phyloP scores from a whole-genome alignment of 2,888 invertebrate species.

The Drosophila lutescens region DNA sequence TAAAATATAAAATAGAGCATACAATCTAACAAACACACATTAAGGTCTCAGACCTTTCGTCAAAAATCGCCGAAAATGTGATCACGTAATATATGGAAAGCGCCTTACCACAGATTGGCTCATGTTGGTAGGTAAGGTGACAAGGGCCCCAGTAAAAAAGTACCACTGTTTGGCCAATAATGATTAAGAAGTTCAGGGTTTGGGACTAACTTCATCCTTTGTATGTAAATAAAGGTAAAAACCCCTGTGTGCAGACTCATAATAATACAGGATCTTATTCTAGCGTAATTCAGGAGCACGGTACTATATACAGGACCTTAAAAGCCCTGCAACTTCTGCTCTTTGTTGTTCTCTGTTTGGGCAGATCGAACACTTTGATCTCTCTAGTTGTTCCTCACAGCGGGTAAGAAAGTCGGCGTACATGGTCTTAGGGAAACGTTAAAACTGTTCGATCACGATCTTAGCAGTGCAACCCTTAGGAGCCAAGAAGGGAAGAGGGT shows the following conservation, averaged over 20 bases:
- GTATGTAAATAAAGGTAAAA: neutral
- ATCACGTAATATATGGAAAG: no score
- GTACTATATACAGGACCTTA: neutral
- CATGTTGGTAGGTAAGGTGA: no score
- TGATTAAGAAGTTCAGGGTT: neutral
- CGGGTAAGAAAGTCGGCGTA: slow-evolving; percentile 58
- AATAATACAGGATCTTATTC: neutral
- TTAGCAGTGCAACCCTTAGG: slow-evolving; percentile 14
- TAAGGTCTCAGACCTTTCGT: no score
- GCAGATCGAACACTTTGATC: slow-evolving; percentile 60
- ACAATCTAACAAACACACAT: no score
- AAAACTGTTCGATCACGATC: slow-evolving; percentile 8
- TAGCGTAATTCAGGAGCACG: neutral
- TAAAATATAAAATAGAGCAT: no score
- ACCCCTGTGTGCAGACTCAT: neutral
- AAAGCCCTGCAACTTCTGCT: neutral
- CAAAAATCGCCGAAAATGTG: no score
- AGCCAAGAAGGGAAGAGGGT: neutral
- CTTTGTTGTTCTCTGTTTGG: slow-evolving; percentile 20
- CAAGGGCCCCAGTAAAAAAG: neutral
- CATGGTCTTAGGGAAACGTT: slow-evolving; percentile 28
- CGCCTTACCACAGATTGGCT: no score
- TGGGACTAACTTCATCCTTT: neutral
- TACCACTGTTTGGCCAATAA: slow-evolving; percentile 1
- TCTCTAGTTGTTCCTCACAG: slow-evolving; percentile 49